Evolutionary conservation across 2,888 invertebrate genomes (phyloP), one percentile per base, ranked within the genome.

Genomic region (Agrotis clavis): DNA sequence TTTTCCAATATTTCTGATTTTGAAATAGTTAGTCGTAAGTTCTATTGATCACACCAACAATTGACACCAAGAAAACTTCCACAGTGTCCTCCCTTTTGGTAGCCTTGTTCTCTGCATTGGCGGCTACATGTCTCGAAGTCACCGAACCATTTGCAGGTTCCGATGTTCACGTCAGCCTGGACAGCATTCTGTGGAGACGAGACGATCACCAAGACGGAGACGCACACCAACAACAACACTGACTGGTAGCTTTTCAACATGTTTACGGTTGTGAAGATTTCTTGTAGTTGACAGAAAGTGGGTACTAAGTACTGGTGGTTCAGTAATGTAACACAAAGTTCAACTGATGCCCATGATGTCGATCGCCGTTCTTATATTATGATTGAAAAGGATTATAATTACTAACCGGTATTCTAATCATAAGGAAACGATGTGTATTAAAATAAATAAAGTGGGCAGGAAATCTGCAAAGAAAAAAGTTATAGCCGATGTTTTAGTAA

Each of bases 71-170:
- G 75, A 59, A 85, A 83, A 72, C 86, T 85, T 13, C 84, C 88
- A 41, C 88, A 87, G 21, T 88, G 88, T 0, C 88, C 88, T 7
- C 88, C 88, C n/a, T 69, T 77, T 41, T 9, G 9, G 77, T 74
- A 77, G 0, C 85, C 85, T 9, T 86, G 80, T 7, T 87, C 57
- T 61, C 83, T 83, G 79, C 89, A 89, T 61, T 89, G 89, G 0
- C 41, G 30, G 45, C 87, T 86, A 66, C 89, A 89, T 11, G 1
- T 61, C 88, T 65, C 0, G 89, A 88, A 0, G 84, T 87, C 87
- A 4, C 77, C 89, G 1, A 88, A 88, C 88, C 88, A 88, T 0
- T 89, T 88, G 53, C 88, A 88, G 75, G 89, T 88, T 19, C 89
- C 88, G 35, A 88, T 74, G 6, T 66, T 83, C 21, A 74, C 79